Evolutionary conservation across 1,140 invertebrate genomes (phyloP).

Genomic region (Pristionchus pacificus): DNA sequence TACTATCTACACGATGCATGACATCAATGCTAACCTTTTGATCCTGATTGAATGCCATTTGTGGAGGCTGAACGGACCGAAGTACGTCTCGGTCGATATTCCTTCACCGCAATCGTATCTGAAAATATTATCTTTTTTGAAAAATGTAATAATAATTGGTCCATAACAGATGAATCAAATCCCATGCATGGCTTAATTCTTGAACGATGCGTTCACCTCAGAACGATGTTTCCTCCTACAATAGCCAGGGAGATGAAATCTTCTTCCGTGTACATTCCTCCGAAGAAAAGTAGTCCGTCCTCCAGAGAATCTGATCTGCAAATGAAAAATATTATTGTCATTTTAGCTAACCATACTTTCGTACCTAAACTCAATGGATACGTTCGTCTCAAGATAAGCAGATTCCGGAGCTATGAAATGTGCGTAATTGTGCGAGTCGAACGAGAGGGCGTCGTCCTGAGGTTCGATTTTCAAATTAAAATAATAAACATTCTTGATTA

Average conservation of each 20-base stretch:
- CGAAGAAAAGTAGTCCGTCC: neutral
- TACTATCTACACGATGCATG: neutral
- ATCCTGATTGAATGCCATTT: neutral
- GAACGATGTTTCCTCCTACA: neutral
- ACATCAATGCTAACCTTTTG: neutral
- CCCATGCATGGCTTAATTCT: no score
- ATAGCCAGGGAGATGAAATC: neutral
- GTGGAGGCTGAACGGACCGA: neutral
- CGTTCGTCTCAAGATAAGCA: neutral
- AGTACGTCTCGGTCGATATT: neutral
- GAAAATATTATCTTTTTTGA: neutral
- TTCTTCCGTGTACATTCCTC: neutral
- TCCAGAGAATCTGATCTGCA: neutral
- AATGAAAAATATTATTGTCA: neutral
- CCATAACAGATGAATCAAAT: no score
- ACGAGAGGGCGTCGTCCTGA: neutral
- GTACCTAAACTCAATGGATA: neutral
- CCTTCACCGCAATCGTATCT: neutral
- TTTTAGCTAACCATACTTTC: neutral
- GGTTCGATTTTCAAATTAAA: no score
- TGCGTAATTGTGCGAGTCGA: neutral
- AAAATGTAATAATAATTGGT: neutral
- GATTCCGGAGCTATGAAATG: neutral
- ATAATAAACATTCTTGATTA: no score
- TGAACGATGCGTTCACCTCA: no score